Conservation (phyloP, 1,140 invertebrate species). For the Limonius californicus region DNA sequence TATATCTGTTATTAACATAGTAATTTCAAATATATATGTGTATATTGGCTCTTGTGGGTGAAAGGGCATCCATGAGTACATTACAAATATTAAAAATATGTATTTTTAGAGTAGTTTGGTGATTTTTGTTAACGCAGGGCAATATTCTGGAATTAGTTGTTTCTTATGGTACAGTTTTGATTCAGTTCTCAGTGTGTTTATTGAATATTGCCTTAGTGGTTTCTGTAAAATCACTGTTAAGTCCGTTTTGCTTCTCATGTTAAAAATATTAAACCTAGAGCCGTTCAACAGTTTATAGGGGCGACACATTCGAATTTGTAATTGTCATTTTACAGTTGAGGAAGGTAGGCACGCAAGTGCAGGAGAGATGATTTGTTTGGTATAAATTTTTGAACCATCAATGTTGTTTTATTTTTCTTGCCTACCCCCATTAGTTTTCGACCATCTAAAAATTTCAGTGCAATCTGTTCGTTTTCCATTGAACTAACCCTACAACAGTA, state of each 20-base stretch:
- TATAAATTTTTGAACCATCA: constrained; percentile 24
- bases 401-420: constrained; percentile 10
- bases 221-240: constrained; percentile 35
- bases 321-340: background rate
- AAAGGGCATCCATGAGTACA: constrained; percentile 40
- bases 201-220: constrained; percentile 36
- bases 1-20: constrained; percentile 34
- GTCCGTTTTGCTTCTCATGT: constrained; percentile 12
- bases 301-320: constrained; percentile 4
- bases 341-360: background rate
- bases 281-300: constrained; percentile 35
- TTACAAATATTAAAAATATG: constrained; percentile 23
- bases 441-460: too few species aligned
- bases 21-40: constrained; percentile 36
- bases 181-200: too few species aligned
- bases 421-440: too few species aligned
- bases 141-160: constrained; percentile 23
- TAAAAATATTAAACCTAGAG: constrained; percentile 31
- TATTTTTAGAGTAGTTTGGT: constrained; percentile 28
- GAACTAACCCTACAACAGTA: too few species aligned
- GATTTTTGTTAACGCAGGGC: constrained; percentile 34
- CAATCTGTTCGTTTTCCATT: too few species aligned
- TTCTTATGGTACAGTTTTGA: background rate
- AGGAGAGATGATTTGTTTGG: constrained; percentile 19
- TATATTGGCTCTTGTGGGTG: constrained; percentile 44